Percentiles rank a stretch among this genome's conserved stretches.
Conservation (phyloP, 2,113 vertebrate species). For the Trichomycterus rosablanca region DNA sequence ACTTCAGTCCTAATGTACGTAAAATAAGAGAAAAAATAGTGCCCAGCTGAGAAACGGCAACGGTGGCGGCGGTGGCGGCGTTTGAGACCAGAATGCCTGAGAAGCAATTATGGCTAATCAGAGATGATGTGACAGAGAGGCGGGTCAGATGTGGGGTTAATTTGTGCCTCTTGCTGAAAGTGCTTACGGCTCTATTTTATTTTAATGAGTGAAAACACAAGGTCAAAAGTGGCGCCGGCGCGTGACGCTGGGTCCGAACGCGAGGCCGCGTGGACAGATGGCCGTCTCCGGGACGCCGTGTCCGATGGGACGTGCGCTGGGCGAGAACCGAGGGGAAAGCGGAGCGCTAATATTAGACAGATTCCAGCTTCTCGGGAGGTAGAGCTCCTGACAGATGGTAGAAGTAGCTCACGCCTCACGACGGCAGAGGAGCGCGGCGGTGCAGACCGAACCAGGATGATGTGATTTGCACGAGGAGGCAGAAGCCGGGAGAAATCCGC, state of each 20-base stretch:
- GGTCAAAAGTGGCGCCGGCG: slow-evolving; percentile 3
- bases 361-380: not conserved
- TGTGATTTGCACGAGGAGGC: not conserved
- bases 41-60: too few relatives aligned
- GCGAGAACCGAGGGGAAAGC: slow-evolving; percentile 1
- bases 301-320: slow-evolving; percentile 51
- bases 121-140: not conserved
- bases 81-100: not conserved
- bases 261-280: slow-evolving; percentile 54
- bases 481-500: not conserved
- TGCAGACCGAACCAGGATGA: slow-evolving; percentile 18
- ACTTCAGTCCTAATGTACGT: too few relatives aligned
- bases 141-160: too few relatives aligned
- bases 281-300: slow-evolving; percentile 54
- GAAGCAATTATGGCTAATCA: not conserved
- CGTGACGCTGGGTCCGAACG: not conserved
- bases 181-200: not conserved
- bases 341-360: not conserved
- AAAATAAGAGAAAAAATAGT: too few relatives aligned
- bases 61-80: too few relatives aligned
- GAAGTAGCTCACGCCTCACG: not conserved
- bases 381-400: not conserved
- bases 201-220: slow-evolving; percentile 4
- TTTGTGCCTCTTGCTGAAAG: not conserved
- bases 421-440: not conserved